Percentiles rank a stretch among this genome's conserved stretches.
phyloP scores from a whole-genome alignment of 2,888 invertebrate species.

The Ferdinandea cuprea region DNA sequence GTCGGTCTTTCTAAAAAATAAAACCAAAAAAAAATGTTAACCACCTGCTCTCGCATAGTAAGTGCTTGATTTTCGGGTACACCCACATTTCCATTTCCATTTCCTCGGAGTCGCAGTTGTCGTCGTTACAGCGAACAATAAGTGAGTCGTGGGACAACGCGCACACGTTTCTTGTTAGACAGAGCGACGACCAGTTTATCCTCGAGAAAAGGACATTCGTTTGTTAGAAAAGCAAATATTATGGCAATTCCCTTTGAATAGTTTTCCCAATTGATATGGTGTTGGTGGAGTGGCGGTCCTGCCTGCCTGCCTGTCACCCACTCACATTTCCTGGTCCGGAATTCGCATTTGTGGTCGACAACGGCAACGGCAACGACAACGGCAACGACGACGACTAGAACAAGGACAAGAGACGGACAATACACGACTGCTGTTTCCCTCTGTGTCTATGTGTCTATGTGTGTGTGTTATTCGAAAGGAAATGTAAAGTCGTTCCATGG shows the following conservation, averaged over 20 bases:
- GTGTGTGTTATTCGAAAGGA: constrained; percentile 31
- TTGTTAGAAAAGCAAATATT: constrained; percentile 51
- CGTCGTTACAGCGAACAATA: constrained; percentile 12
- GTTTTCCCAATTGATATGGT: constrained; percentile 19
- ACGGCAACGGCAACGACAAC: no score
- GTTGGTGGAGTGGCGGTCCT: background rate
- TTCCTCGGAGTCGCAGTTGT: background rate
- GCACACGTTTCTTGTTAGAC: background rate
- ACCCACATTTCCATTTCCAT: constrained; percentile 40
- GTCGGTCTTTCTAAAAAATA: no score
- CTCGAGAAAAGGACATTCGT: constrained; percentile 43
- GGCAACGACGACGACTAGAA: constrained; percentile 7
- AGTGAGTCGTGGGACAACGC: constrained; percentile 9
- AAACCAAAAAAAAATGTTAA: constrained; percentile 12
- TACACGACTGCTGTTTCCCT: constrained; percentile 7
- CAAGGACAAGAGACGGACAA: constrained; percentile 39
- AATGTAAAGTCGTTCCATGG: constrained; percentile 61
- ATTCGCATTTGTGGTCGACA: constrained; percentile 60
- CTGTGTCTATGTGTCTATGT: no score
- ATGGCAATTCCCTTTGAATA: constrained; percentile 56
- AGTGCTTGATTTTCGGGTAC: constrained; percentile 23
- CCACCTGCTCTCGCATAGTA: constrained; percentile 66
- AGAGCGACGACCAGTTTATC: constrained; percentile 23
- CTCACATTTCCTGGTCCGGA: constrained; percentile 26
- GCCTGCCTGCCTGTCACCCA: no score